A percentile compares a stretch with the other conserved stretches of the same genome.
Evolutionary conservation across 2,797 vertebrate species (phyloP).

Genomic region (Pangasius larnaudii): DNA sequence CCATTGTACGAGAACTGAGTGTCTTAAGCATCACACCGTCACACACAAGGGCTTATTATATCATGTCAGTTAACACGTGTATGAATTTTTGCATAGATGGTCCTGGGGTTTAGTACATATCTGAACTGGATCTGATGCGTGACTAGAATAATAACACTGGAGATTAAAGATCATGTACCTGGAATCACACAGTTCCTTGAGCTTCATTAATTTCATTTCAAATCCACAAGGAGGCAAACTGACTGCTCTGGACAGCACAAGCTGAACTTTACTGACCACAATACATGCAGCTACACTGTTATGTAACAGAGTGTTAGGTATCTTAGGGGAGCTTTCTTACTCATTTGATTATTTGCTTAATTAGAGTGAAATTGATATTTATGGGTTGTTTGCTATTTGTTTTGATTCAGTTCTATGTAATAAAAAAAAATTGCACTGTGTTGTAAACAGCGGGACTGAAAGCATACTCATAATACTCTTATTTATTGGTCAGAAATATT

Average conservation of each 20-base stretch:
- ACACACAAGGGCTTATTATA: conserved; percentile 13
- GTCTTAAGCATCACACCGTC: conserved; percentile 3
- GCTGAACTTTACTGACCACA: background rate
- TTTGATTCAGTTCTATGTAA: background rate
- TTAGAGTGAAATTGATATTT: background rate
- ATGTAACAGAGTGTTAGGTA: background rate
- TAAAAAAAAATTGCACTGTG: background rate
- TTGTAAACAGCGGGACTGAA: background rate
- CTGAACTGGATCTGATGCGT: background rate
- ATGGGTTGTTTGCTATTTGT: background rate
- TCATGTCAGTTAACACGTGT: background rate
- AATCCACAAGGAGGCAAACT: conserved; percentile 31
- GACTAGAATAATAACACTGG: background rate
- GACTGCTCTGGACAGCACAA: background rate
- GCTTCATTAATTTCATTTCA: background rate
- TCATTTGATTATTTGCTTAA: background rate
- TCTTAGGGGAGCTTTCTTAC: background rate
- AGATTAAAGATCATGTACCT: background rate
- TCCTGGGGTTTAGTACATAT: background rate
- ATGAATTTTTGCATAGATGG: background rate
- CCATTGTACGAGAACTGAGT: conserved; percentile 13
- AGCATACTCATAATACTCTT: background rate
- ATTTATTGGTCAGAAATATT: conserved; percentile 11
- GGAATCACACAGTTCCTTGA: background rate
- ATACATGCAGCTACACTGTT: background rate